A percentile compares a stretch with the other conserved stretches of the same genome.
Conservation (phyloP, 53 echinoderm and acorn worm species). For the Holothuria leucospilota region DNA sequence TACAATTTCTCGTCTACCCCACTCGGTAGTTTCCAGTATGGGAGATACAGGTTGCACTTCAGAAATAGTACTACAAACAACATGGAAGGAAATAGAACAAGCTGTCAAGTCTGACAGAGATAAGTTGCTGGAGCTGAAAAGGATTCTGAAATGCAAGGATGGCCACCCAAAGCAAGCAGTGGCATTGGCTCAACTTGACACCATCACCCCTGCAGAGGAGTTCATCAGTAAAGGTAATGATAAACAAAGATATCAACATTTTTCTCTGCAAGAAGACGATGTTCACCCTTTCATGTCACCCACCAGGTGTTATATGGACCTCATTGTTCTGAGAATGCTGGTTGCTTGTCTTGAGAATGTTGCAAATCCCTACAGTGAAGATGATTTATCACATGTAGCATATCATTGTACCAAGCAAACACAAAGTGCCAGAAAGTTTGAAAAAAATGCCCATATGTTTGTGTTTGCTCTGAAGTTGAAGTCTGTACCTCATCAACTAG, state of each 20-base stretch:
- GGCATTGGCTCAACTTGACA: conserved; percentile 59
- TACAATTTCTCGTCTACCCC: conserved; percentile 60
- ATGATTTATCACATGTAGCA: conserved; percentile 78
- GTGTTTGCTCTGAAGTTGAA: conserved; percentile 77
- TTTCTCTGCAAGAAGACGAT: conserved; percentile 49
- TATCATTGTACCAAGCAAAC: conserved; percentile 78
- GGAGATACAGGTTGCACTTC: too few relatives aligned
- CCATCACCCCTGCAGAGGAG: conserved; percentile 67
- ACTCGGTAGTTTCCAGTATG: too few relatives aligned
- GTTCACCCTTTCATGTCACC: conserved; percentile 84
- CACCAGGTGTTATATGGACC: conserved; percentile 81
- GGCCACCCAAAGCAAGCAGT: conserved; percentile 80
- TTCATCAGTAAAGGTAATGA: conserved; percentile 66
- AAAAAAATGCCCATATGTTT: conserved; percentile 60
- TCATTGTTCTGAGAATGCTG: conserved; percentile 86
- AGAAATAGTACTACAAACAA: neutral
- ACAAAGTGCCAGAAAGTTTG: conserved; percentile 67
- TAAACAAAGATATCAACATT: conserved; percentile 53
- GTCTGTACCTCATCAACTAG: conserved; percentile 64
- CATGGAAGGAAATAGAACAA: neutral
- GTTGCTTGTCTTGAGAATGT: conserved; percentile 48
- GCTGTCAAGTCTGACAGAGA: conserved; percentile 14
- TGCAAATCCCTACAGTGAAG: conserved; percentile 63
- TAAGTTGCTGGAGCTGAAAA: conserved; percentile 63
- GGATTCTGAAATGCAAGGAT: conserved; percentile 68